Evolutionary conservation across 2,113 vertebrate species (phyloP), one percentile per base, ranked within the genome.

Genomic region (Gnathonemus longibarbis): DNA sequence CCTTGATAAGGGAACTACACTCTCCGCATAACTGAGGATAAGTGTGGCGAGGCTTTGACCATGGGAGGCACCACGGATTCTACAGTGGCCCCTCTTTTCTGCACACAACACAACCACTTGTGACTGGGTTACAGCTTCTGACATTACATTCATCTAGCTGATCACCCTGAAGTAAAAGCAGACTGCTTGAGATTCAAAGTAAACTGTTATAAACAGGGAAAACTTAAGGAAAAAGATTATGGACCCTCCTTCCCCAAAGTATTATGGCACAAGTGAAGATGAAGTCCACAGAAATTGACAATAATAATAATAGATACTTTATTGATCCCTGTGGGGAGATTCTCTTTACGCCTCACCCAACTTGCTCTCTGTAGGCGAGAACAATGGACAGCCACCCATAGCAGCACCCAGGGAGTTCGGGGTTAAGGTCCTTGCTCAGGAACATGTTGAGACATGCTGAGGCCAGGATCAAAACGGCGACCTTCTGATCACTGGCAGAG

Each of bases 1-100:
- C 49, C 88, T 84, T 45, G 70, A 83, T 89, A 89, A 89, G 88
- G 31, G 24, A 77, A 42, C 74, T 52, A 53, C 9, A 48, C 31
- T 53, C 27, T 42, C 35, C 10, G 50, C 88, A 83, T 45, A 56
- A 53, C 74, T 89, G 88, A 10, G 24, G 50, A 53, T 80, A 49
- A 89, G 48, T 39, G 1, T 27, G 17, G 19, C 27, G 21, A n/a
- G 49, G 74, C 49, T 21, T 48, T 42, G 62, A 89, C 88, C n/a
- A 39, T 24, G 11, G 53, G 27, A 80, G 50, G 49, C 48, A 11
- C 74, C 49, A 83, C 27, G n/a, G 48, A 42, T 83, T 89, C 88
- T 35, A n/a, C 66, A 89, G 39, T 1, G 19, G 39, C 19, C 13
- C 31, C 19, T 39, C 19, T 45, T 7, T 21, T 39, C 35, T 80